These are phyloP conservation scores for Holotrichia oblita DNA, from an alignment of 1,140 invertebrate genomes.

Conservation along the genomic window DNA sequence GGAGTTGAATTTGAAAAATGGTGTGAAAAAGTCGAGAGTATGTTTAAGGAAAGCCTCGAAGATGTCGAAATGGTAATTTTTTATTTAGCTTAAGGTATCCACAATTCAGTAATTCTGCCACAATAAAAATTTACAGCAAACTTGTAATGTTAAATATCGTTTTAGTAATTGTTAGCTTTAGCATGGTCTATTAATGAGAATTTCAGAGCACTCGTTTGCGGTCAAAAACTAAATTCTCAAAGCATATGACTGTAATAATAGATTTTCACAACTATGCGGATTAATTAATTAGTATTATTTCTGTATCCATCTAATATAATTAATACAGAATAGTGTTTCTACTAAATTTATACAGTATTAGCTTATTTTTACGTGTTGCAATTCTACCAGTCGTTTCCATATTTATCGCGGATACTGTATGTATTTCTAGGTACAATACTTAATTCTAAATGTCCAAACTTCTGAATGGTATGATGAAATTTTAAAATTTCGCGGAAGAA, in stretches of 20 bases:
- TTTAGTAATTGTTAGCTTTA: not conserved
- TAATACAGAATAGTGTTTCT: too few species aligned
- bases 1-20: slow-evolving; percentile 76
- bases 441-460: slow-evolving; percentile 68
- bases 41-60: slow-evolving; percentile 74
- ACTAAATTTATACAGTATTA: too few species aligned
- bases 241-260: too few species aligned
- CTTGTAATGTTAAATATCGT: too few species aligned
- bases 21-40: slow-evolving; percentile 76
- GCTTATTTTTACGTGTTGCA: slow-evolving; percentile 8
- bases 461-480: slow-evolving; percentile 81
- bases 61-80: slow-evolving; percentile 64
- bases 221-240: too few species aligned
- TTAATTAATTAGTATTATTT: too few species aligned
- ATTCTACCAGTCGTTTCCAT: not conserved
- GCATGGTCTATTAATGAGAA: not conserved
- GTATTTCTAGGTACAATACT: slow-evolving; percentile 26
- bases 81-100: not conserved
- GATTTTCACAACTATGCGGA: too few species aligned
- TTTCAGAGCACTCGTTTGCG: too few species aligned
- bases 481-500: slow-evolving; percentile 70
- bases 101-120: too few species aligned
- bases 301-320: too few species aligned
- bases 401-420: too few species aligned
- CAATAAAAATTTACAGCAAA: not conserved